Percentiles rank a stretch among this genome's conserved stretches.
These are phyloP conservation scores for Thereva unica DNA, from an alignment of 2,888 invertebrate genomes.

Conservation along the genomic window DNA sequence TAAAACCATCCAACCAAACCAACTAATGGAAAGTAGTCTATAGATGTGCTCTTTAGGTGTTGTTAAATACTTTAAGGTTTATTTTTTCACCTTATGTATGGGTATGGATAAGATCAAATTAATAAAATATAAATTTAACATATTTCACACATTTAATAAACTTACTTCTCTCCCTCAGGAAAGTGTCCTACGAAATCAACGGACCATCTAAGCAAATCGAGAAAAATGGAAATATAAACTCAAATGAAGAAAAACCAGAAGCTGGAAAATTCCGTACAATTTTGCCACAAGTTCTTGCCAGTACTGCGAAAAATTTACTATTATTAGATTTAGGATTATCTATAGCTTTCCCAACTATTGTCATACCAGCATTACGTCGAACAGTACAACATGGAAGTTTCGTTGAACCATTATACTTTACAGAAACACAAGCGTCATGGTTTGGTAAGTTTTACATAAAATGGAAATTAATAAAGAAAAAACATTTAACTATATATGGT, in stretches of 20 bases:
- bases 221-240: background rate
- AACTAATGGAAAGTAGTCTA: too few relatives aligned
- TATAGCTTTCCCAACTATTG: slow-evolving; percentile 64
- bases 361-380: slow-evolving; percentile 62
- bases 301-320: slow-evolving; percentile 62
- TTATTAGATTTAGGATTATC: slow-evolving; percentile 64
- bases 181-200: slow-evolving; percentile 10
- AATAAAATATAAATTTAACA: too few relatives aligned
- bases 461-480: slow-evolving; percentile 28
- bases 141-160: too few relatives aligned
- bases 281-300: slow-evolving; percentile 59
- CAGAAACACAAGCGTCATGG: slow-evolving; percentile 63
- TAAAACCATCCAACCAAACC: too few relatives aligned
- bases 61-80: too few relatives aligned
- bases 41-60: too few relatives aligned
- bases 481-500: slow-evolving; percentile 6
- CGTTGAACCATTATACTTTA: slow-evolving; percentile 59
- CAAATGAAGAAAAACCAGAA: slow-evolving; percentile 34
- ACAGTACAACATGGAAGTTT: slow-evolving; percentile 50
- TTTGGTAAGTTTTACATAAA: slow-evolving; percentile 58
- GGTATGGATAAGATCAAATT: too few relatives aligned
- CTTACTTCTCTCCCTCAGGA: background rate
- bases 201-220: background rate
- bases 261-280: slow-evolving; percentile 42
- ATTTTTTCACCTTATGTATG: too few relatives aligned